A percentile compares a stretch with the other conserved stretches of the same genome.
Evolutionary conservation across 2,888 invertebrate species (phyloP).

Genomic region (Hyles lineata): DNA sequence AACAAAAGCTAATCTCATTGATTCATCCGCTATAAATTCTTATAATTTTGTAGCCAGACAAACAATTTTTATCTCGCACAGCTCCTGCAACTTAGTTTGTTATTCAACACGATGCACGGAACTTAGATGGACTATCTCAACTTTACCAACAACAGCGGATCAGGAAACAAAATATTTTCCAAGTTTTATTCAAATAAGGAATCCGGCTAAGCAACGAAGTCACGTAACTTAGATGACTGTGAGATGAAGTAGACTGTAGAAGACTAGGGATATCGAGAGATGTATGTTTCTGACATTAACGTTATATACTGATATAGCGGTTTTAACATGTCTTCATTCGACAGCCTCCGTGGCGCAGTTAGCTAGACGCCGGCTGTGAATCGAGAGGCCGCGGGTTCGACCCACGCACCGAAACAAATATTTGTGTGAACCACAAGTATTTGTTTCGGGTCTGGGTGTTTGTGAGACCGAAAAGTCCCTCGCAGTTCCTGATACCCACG

Average conservation of each 20-base stretch:
- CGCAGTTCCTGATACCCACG: no score
- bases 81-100: conserved; percentile 10
- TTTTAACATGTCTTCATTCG: no score
- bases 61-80: background rate
- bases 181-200: conserved; percentile 13
- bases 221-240: background rate
- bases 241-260: background rate
- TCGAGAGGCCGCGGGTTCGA: no score
- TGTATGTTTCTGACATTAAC: no score
- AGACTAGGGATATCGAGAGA: no score
- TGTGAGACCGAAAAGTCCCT: no score
- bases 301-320: no score
- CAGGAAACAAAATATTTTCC: conserved; percentile 10
- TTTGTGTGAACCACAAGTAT: no score
- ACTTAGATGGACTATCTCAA: conserved; percentile 16
- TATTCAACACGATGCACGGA: conserved; percentile 21
- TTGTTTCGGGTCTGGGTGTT: no score
- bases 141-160: conserved; percentile 18
- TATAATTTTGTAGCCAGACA: background rate
- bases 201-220: background rate
- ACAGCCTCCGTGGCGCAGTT: no score
- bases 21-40: background rate
- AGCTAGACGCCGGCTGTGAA: no score
- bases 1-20: background rate
- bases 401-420: no score